These are phyloP conservation scores for Oscheius sp. DNA, from an alignment of 2,888 invertebrate species.

Conservation along the genomic window DNA sequence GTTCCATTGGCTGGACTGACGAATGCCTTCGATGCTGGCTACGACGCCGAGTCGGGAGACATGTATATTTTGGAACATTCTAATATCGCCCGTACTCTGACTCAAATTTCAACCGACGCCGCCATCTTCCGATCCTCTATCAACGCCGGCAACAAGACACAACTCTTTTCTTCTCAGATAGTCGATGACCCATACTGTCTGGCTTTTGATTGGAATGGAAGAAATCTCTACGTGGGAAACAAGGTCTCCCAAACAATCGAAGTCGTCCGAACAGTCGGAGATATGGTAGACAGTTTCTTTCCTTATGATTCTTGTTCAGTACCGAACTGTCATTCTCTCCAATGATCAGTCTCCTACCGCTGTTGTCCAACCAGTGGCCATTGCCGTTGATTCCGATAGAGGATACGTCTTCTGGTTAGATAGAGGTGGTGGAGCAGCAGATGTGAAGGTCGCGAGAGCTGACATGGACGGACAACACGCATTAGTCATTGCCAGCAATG, in stretches of 20 bases:
- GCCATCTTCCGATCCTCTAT: constrained; percentile 73
- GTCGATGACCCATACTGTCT: constrained; percentile 86
- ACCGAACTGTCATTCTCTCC: constrained; percentile 84
- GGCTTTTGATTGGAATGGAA: constrained; percentile 95
- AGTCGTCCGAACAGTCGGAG: constrained; percentile 75
- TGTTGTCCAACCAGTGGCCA: constrained; percentile 85
- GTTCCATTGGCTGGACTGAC: constrained; percentile 71
- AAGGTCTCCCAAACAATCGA: constrained; percentile 85
- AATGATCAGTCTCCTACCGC: constrained; percentile 84
- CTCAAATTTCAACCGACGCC: constrained; percentile 61
- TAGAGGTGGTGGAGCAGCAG: constrained; percentile 78
- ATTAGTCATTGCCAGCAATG: constrained; percentile 72
- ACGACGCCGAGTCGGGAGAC: constrained; percentile 81
- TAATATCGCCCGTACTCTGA: constrained; percentile 62
- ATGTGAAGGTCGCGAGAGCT: constrained; percentile 77
- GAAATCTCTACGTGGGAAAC: constrained; percentile 92
- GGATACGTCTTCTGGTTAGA: constrained; percentile 96
- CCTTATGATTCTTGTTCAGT: constrained; percentile 72
- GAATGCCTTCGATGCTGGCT: constrained; percentile 88
- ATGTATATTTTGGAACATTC: constrained; percentile 73
- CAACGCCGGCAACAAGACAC: constrained; percentile 54
- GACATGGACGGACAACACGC: constrained; percentile 87
- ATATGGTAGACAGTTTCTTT: constrained; percentile 33
- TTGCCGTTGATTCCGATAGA: constrained; percentile 89
- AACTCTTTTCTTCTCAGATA: constrained; percentile 56